Evolutionary conservation across 53 echinoderm and acorn worm genomes (phyloP).

Genomic region (Crossaster papposus): DNA sequence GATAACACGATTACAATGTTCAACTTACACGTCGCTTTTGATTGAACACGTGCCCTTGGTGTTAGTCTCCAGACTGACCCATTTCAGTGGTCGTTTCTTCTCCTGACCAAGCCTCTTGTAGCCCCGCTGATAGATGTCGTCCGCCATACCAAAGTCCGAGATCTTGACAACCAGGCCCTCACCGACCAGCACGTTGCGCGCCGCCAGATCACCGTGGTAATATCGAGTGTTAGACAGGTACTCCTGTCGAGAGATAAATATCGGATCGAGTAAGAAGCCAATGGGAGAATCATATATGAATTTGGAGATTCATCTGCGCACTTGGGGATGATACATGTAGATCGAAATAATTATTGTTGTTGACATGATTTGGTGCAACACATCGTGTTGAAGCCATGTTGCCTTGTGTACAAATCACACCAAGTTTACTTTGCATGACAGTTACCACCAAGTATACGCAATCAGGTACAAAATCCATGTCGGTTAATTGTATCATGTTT

Average conservation of each 20-base stretch:
- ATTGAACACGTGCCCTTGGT: slow-evolving; percentile 83
- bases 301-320: too few species aligned
- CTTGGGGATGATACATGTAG: too few species aligned
- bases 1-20: too few species aligned
- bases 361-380: too few species aligned
- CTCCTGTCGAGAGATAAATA: slow-evolving; percentile 54
- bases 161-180: slow-evolving; percentile 80
- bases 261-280: neutral
- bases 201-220: slow-evolving; percentile 92
- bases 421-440: neutral
- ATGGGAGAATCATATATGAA: neutral
- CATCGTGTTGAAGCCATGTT: too few species aligned
- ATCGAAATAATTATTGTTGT: too few species aligned
- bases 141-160: slow-evolving; percentile 91
- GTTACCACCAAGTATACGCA: too few species aligned
- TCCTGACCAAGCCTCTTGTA: slow-evolving; percentile 82
- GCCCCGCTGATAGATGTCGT: slow-evolving; percentile 92
- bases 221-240: slow-evolving; percentile 85
- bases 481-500: too few species aligned
- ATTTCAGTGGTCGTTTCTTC: slow-evolving; percentile 85
- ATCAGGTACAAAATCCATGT: too few species aligned
- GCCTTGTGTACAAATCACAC: neutral
- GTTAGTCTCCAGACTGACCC: slow-evolving; percentile 95
- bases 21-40: slow-evolving; percentile 92
- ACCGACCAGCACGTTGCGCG: slow-evolving; percentile 83